These are phyloP conservation scores for Brachypodius melanocephalos DNA, from an alignment of 2,113 vertebrate species.

Conservation along the genomic window DNA sequence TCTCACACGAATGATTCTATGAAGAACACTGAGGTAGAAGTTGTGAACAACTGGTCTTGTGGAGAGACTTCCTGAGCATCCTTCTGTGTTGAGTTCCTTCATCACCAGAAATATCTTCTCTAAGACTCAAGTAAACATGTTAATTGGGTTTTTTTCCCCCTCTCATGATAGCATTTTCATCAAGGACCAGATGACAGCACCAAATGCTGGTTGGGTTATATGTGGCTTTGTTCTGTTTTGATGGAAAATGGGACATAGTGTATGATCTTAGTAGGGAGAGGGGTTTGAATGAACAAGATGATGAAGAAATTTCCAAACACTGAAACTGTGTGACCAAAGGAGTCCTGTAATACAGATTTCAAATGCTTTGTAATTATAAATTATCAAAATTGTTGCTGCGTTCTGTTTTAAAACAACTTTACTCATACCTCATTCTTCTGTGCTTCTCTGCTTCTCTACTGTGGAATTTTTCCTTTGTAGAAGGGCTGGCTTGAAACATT, in stretches of 20 bases:
- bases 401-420: neutral
- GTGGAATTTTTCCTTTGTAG: neutral
- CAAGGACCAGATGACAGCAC: neutral
- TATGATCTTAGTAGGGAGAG: neutral
- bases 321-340: neutral
- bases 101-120: neutral
- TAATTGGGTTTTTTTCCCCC: neutral
- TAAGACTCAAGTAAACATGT: neutral
- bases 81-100: neutral
- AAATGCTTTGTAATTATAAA: neutral
- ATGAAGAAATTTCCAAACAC: neutral
- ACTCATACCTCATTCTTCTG: neutral
- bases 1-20: neutral
- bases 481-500: neutral
- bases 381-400: neutral
- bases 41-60: neutral
- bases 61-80: neutral
- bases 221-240: neutral
- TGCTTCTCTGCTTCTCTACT: neutral
- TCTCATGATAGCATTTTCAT: neutral
- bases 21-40: neutral
- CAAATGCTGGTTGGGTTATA: neutral
- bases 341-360: neutral
- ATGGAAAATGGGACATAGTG: neutral
- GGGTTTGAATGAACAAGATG: neutral